Percentiles rank a stretch among this genome's conserved stretches.
These are phyloP conservation scores for Etia nguti DNA, from an alignment of 2,113 vertebrate genomes.

Conservation along the genomic window DNA sequence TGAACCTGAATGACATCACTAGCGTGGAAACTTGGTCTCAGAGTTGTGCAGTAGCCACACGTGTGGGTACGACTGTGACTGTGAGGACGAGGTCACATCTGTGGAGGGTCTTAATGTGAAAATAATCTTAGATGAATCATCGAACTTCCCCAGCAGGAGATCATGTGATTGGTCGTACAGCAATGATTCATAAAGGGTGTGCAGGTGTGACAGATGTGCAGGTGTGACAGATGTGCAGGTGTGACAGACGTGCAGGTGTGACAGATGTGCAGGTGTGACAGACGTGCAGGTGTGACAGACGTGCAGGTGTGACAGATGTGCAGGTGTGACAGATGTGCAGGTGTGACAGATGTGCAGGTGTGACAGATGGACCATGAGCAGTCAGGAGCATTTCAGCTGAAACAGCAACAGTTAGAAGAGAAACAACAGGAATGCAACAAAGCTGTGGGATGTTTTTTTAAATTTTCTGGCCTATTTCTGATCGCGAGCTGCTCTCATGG, in stretches of 20 bases:
- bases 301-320: rapidly evolving
- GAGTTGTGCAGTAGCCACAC: neutral
- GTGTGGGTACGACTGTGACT: neutral
- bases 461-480: neutral
- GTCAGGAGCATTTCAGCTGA: rapidly evolving
- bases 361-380: rapidly evolving
- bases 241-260: rapidly evolving
- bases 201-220: rapidly evolving
- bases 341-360: rapidly evolving
- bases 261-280: rapidly evolving
- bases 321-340: rapidly evolving
- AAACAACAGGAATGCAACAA: rapidly evolving
- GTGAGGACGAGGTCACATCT: neutral
- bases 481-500: neutral
- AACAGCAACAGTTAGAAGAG: neutral
- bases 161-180: rapidly evolving
- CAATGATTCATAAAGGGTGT: neutral
- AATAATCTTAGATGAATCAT: neutral
- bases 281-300: rapidly evolving
- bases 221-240: rapidly evolving
- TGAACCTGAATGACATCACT: neutral
- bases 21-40: neutral
- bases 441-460: rapidly evolving
- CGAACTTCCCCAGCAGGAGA: neutral
- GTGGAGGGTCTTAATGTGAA: rapidly evolving